Evolutionary conservation across 1,140 invertebrate genomes (phyloP), one percentile per base, ranked within the genome.

Genomic region (Triops longicaudatus): DNA sequence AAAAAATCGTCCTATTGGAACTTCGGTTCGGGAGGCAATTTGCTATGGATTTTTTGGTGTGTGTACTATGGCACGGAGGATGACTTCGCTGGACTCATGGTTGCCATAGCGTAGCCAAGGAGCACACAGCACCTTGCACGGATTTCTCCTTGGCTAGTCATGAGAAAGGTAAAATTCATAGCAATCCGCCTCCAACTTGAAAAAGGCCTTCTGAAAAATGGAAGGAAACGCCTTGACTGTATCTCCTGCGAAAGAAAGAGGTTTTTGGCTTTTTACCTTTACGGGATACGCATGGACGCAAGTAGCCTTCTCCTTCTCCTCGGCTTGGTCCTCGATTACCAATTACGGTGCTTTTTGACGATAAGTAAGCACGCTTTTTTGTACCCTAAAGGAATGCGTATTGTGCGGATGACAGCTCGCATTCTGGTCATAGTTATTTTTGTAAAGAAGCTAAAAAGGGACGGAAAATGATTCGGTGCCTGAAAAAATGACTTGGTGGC

Each of bases 91-190:
- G 17, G 50, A 63, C 17, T 63, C 50, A 17, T 10, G 50, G 50
- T 63, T 22, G 50, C 50, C 14, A 63, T 63, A 63, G n/a, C 50
- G 22, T 63, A 22, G 50, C 50, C 50, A 63, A 63, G 50, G n/a
- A 63, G 50, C 50, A 22, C 50, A 63, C 50, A 63, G 50, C 50
- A 63, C 50, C 50, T 63, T 63, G 50, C 50, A 63, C 11, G 50
- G 50, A 63, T 63, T 63, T 63, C 50, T 63, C 50, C 50, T 63
- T 63, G 50, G 50, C 50, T 63, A 63, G 50, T 63, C 50, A 63
- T 63, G 50, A 63, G 50, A 63, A 63, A 63, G 50, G 50, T 63
- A 63, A 63, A 37, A 63, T 63, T 0, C 50, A 63, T 63, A 63
- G 14, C 50, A 63, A 22, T 63, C 50, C 50, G n/a, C 14, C 50